Percentiles rank a stretch among this genome's conserved stretches.
These are phyloP conservation scores for Lucifuga dentata DNA, from an alignment of 2,113 vertebrate genomes.

Conservation along the genomic window DNA sequence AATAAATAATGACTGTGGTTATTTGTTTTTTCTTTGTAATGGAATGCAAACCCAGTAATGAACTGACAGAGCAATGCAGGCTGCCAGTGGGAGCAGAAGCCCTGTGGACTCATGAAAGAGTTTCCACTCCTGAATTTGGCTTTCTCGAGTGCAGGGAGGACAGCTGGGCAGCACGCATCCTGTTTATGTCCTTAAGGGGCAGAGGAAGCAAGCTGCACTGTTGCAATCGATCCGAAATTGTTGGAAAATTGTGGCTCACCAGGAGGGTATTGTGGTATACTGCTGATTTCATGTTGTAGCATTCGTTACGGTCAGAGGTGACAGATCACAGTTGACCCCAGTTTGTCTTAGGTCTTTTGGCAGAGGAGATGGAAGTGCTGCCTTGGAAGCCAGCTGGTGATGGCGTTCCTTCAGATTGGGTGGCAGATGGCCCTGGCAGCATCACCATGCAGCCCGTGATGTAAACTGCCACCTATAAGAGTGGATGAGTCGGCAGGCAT, in stretches of 20 bases:
- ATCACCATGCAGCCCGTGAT: slow-evolving; percentile 18
- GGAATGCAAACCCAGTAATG: slow-evolving; percentile 54
- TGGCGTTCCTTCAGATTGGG: slow-evolving; percentile 15
- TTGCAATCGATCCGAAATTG: slow-evolving; percentile 46
- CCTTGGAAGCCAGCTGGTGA: slow-evolving; percentile 41
- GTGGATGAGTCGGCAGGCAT: background rate
- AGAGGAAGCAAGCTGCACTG: slow-evolving; percentile 37
- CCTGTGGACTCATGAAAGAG: slow-evolving; percentile 39
- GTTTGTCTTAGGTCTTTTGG: slow-evolving; percentile 37
- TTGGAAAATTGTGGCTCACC: slow-evolving; percentile 34
- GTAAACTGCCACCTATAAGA: slow-evolving; percentile 23
- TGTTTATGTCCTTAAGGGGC: slow-evolving; percentile 50
- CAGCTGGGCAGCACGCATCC: slow-evolving; percentile 36
- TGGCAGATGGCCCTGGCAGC: slow-evolving; percentile 54
- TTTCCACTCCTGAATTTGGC: slow-evolving; percentile 52
- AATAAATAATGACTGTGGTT: slow-evolving; percentile 64
- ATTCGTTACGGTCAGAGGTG: slow-evolving; percentile 29
- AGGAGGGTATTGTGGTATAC: background rate
- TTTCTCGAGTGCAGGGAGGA: slow-evolving; percentile 10
- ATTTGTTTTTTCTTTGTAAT: slow-evolving; percentile 66
- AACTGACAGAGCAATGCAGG: slow-evolving; percentile 43
- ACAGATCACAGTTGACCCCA: slow-evolving; percentile 37
- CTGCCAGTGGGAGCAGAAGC: slow-evolving; percentile 45
- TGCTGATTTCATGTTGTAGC: slow-evolving; percentile 31
- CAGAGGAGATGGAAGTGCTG: slow-evolving; percentile 38